Evolutionary conservation across 2,888 invertebrate species (phyloP), one percentile per base, ranked within the genome.

Genomic region (Dynastes tityus): DNA sequence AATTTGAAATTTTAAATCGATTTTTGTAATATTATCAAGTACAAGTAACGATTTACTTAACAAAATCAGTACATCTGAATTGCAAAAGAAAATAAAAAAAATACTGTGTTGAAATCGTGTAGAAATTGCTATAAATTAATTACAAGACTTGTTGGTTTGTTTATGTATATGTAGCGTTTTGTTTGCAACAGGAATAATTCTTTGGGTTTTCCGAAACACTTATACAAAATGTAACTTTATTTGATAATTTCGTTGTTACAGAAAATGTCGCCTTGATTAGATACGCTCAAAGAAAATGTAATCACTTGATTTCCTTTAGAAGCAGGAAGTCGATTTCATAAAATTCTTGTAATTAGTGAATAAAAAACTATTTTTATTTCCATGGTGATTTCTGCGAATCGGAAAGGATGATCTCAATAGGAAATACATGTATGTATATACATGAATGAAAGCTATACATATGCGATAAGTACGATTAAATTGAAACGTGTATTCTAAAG

Each of bases 311-410:
- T 76, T 76, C 76, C 76, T 76, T 40, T 76, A 53, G 32, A 68
- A 58, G 55, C 67, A 76, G 76, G 76, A 76, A 76, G 76, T 68
- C 55, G 45, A 76, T 76, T 74, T 74, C 73, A 74, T 74, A 74
- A 74, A 74, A 61, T 74, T 74, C 73, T 61, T 61, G 49, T 74
- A 74, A 74, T 74, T 61, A 61, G 45, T 63, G 73, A 74, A 61
- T 74, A 61, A 74, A 22, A 29, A 74, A 61, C 61, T 61, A 63
- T 74, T 74, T 74, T 61, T 74, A 74, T 55, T 74, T 61, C 61
- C 40, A 40, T 37, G 13, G 22, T 27, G 11, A 61, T 29, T 74
- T 74, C 73, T 29, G 13, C 13, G 73, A 74, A 74, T 74, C n/a
- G 45, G 40, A 61, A 58, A n/a, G 16, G 61, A 61, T 74, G 73